phyloP scores from a whole-genome alignment of 2,797 vertebrate species.

The Etheostoma nigrum region DNA sequence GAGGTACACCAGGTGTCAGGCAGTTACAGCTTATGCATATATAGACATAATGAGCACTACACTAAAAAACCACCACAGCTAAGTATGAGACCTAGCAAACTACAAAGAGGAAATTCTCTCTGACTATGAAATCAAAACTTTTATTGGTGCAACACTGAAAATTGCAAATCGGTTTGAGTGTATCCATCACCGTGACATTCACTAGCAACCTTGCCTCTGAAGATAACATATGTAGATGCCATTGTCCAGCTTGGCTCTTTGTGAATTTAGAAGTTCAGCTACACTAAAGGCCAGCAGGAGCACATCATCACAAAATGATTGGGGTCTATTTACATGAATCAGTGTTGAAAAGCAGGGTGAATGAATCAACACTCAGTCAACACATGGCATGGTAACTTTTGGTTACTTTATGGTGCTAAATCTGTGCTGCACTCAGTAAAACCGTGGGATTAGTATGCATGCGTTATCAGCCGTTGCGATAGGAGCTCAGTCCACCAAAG shows the following conservation, averaged over 20 bases:
- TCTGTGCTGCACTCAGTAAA: slow-evolving; percentile 18
- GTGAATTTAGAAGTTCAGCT: neutral
- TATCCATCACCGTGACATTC: neutral
- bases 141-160: neutral
- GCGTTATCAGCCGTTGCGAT: slow-evolving; percentile 17
- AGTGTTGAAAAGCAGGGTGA: neutral
- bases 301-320: neutral
- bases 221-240: neutral
- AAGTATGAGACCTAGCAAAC: neutral
- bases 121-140: neutral
- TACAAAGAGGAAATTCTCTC: neutral
- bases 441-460: slow-evolving; percentile 13
- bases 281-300: neutral
- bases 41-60: slow-evolving; percentile 1
- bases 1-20: slow-evolving; percentile 9
- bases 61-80: neutral
- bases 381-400: neutral
- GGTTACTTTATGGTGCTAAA: neutral
- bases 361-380: neutral
- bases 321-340: neutral
- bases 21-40: neutral
- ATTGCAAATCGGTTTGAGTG: neutral
- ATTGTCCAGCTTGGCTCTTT: neutral
- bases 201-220: neutral
- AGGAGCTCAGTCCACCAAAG: slow-evolving; percentile 30